phyloP scores from a whole-genome alignment of 1,140 invertebrate genomes.

The Hesperophylax magnus region DNA sequence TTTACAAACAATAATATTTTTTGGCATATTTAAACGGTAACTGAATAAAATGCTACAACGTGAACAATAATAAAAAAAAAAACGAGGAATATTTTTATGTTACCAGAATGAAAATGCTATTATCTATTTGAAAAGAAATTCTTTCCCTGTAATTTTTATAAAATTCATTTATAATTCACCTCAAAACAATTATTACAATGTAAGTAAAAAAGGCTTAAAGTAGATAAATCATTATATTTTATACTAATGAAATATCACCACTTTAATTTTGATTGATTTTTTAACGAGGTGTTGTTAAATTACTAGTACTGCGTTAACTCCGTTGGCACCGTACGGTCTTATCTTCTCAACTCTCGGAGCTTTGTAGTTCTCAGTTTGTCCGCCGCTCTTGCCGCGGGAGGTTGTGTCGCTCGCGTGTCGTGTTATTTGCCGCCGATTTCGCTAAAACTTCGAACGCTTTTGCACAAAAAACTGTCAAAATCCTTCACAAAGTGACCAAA shows the following conservation, averaged over 20 bases:
- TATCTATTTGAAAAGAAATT: too few relatives aligned
- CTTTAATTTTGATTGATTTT: not conserved
- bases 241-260: too few relatives aligned
- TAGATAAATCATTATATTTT: too few relatives aligned
- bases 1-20: too few relatives aligned
- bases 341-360: not conserved
- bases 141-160: not conserved
- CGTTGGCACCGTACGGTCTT: not conserved
- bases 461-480: slow-evolving; percentile 12
- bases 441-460: slow-evolving; percentile 13
- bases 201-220: not conserved
- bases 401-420: not conserved
- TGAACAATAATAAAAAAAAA: too few relatives aligned
- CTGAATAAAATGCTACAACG: too few relatives aligned
- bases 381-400: not conserved
- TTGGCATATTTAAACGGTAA: too few relatives aligned
- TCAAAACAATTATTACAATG: not conserved
- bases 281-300: not conserved
- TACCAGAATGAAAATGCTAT: too few relatives aligned
- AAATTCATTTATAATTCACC: not conserved
- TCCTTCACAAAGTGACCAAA: not conserved
- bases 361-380: slow-evolving; percentile 21
- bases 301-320: not conserved
- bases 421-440: not conserved
- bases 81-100: too few relatives aligned